Percentiles rank a stretch among this genome's conserved stretches.
These are phyloP conservation scores for Danio jaintianensis DNA, from an alignment of 2,797 vertebrate genomes.

Conservation along the genomic window DNA sequence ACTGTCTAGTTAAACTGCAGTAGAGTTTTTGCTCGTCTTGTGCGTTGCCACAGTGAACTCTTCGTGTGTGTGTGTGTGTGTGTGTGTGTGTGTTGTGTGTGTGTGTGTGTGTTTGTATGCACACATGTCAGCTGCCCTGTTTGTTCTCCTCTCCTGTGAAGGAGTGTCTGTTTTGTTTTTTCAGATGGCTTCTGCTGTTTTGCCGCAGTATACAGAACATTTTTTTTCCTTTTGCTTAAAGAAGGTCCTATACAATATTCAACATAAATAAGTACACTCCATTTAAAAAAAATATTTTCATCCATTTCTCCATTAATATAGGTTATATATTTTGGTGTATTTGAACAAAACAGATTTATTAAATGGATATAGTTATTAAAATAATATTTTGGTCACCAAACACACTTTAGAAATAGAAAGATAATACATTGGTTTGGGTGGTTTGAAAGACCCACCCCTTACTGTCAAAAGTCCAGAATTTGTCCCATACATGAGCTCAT, in stretches of 20 bases:
- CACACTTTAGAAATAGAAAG: too few relatives aligned
- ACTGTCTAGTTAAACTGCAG: not conserved
- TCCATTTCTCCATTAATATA: too few relatives aligned
- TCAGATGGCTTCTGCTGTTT: slow-evolving; percentile 44
- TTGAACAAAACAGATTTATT: too few relatives aligned
- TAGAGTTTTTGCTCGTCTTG: not conserved
- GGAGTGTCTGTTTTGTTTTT: slow-evolving; percentile 38
- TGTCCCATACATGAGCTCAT: too few relatives aligned
- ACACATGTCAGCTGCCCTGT: slow-evolving; percentile 39
- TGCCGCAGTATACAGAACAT: not conserved
- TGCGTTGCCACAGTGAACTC: slow-evolving; percentile 24
- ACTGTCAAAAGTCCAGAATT: too few relatives aligned
- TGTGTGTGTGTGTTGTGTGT: slow-evolving; percentile 17
- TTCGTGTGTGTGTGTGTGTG: not conserved
- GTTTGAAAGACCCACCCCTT: too few relatives aligned
- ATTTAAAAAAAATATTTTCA: too few relatives aligned
- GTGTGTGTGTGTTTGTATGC: slow-evolving; percentile 19
- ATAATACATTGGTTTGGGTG: too few relatives aligned
- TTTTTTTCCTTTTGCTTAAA: slow-evolving; percentile 24
- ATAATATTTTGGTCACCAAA: too few relatives aligned
- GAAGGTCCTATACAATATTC: not conserved
- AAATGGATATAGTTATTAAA: too few relatives aligned
- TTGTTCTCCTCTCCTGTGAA: slow-evolving; percentile 1
- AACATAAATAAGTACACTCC: too few relatives aligned
- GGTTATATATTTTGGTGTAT: too few relatives aligned